Conservation (phyloP, 2,113 vertebrate genomes). For the Dipodomys merriami region DNA sequence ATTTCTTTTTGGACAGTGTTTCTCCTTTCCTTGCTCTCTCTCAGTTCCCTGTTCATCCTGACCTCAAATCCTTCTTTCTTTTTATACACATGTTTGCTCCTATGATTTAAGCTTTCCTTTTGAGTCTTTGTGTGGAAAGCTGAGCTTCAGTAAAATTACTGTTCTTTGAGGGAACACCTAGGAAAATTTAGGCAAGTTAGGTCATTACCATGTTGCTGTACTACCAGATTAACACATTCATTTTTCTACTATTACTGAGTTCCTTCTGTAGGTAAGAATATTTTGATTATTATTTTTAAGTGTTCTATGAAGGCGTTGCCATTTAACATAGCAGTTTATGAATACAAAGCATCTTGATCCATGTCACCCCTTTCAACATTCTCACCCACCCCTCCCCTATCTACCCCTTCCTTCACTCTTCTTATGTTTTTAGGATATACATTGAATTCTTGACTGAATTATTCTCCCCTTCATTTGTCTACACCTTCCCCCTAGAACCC, state of each 20-base stretch:
- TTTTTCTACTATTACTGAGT: neutral
- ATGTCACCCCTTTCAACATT: neutral
- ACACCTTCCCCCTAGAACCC: no score
- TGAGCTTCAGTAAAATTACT: neutral
- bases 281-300: no score
- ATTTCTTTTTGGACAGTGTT: no score
- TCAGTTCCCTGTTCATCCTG: no score
- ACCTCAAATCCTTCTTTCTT: neutral
- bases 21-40: no score
- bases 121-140: neutral
- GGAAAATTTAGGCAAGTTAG: neutral
- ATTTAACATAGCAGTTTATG: no score
- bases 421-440: no score
- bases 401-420: neutral
- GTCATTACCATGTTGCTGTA: neutral
- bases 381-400: neutral
- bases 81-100: conserved; percentile 23
- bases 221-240: neutral
- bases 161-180: neutral
- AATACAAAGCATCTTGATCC: no score
- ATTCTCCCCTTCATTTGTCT: no score
- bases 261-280: neutral
- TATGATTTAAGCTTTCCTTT: neutral
- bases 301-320: no score
- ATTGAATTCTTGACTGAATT: no score